Conservation (phyloP, 1,140 invertebrate genomes). For the Drosophila seguyi region DNA sequence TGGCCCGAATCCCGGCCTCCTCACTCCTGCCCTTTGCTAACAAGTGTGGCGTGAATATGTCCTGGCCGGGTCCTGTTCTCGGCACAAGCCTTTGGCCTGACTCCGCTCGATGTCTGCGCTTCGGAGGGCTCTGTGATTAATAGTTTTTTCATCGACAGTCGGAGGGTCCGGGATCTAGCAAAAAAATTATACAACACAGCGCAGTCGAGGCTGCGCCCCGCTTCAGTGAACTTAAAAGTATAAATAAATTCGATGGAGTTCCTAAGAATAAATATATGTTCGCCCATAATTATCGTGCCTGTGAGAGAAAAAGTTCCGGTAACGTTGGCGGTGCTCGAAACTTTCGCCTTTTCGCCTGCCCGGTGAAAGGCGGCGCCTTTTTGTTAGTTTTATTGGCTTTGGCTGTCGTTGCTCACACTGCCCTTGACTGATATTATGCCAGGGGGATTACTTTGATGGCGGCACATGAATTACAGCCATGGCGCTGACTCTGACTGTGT, state of each 20-base stretch:
- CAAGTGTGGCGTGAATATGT: constrained; percentile 59
- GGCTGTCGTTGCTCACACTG: constrained; percentile 49
- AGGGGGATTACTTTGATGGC: constrained; percentile 62
- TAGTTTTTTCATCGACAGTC: constrained; percentile 54
- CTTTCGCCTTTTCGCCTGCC: constrained; percentile 31
- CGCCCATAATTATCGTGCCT: constrained; percentile 40
- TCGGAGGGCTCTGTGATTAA: constrained; percentile 44
- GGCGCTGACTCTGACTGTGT: constrained; percentile 13
- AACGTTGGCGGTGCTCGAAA: constrained; percentile 14
- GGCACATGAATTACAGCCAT: constrained; percentile 56
- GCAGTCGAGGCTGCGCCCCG: constrained; percentile 2
- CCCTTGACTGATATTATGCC: constrained; percentile 60
- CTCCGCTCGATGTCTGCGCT: constrained; percentile 17
- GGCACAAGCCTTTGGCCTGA: constrained; percentile 28
- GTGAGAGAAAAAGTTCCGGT: constrained; percentile 18
- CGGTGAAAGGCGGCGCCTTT: constrained; percentile 8
- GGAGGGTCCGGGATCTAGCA: constrained; percentile 4
- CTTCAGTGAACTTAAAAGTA: constrained; percentile 43
- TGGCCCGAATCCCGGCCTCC: constrained; percentile 8
- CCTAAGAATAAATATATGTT: constrained; percentile 25
- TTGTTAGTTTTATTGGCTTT: constrained; percentile 51
- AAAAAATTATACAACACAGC: constrained; percentile 35
- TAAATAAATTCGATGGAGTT: constrained; percentile 38
- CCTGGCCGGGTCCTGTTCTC: constrained; percentile 26
- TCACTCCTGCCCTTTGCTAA: constrained; percentile 15